Evolutionary conservation across 1,140 invertebrate species (phyloP).

Genomic region (Drosophila tropicalis): DNA sequence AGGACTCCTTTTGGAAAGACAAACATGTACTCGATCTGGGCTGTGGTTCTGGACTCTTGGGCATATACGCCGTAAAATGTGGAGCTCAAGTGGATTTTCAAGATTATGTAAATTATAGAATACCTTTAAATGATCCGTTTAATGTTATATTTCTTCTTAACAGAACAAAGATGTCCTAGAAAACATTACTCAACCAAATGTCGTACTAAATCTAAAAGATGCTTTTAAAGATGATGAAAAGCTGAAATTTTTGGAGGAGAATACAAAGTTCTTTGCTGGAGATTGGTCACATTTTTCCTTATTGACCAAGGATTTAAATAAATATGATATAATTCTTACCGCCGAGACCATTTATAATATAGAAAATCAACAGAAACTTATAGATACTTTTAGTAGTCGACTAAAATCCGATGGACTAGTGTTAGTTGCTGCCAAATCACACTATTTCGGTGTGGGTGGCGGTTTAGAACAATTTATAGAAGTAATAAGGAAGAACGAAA

Average conservation of each 20-base stretch:
- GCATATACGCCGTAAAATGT: slow-evolving; percentile 88
- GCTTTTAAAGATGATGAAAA: slow-evolving; percentile 77
- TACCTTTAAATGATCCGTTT: slow-evolving; percentile 2
- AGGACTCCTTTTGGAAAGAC: slow-evolving; percentile 39
- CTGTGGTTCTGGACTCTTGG: slow-evolving; percentile 93
- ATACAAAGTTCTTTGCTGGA: slow-evolving; percentile 89
- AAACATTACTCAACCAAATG: slow-evolving; percentile 90
- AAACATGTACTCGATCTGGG: slow-evolving; percentile 91
- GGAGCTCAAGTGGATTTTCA: slow-evolving; percentile 92
- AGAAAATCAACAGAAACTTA: slow-evolving; percentile 90
- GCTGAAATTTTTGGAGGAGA: slow-evolving; percentile 69
- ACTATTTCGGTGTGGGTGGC: slow-evolving; percentile 96
- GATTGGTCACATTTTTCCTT: slow-evolving; percentile 90
- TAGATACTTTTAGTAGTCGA: slow-evolving; percentile 87
- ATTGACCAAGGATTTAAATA: slow-evolving; percentile 83
- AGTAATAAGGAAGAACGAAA: slow-evolving; percentile 84
- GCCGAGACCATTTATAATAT: slow-evolving; percentile 96
- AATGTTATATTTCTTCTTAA: slow-evolving; percentile 25
- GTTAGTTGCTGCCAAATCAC: slow-evolving; percentile 91
- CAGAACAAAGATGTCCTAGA: slow-evolving; percentile 76
- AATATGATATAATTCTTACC: slow-evolving; percentile 93
- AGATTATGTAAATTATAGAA: slow-evolving; percentile 91
- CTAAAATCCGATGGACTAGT: slow-evolving; percentile 88
- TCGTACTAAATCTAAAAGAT: slow-evolving; percentile 87
- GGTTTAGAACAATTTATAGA: slow-evolving; percentile 89